Conservation (phyloP, 1,140 invertebrate genomes). For the Megalonaias nervosa region DNA sequence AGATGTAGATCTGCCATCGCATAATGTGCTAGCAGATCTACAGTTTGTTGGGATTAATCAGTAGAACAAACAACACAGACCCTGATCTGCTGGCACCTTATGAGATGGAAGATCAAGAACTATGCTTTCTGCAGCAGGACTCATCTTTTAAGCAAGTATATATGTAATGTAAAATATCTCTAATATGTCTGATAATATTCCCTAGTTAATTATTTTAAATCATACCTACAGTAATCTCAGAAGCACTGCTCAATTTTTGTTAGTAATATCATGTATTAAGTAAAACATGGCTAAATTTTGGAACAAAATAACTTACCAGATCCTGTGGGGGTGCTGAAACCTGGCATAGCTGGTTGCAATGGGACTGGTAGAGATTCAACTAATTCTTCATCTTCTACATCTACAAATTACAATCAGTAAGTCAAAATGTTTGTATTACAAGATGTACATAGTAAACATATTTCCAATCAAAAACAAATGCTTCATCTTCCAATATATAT, state of each 20-base stretch:
- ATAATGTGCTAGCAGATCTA: no score
- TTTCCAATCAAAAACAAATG: not conserved
- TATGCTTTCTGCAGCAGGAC: no score
- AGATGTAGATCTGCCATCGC: no score
- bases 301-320: constrained; percentile 8
- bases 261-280: not conserved
- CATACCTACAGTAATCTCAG: no score
- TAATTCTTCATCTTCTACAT: constrained; percentile 1
- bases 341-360: constrained; percentile 2
- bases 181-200: no score
- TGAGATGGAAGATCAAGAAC: no score
- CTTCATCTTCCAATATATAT: not conserved
- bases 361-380: constrained; percentile 7
- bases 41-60: no score
- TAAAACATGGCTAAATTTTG: not conserved
- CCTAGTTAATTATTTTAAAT: no score
- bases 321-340: constrained; percentile 15
- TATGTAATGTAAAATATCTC: no score
- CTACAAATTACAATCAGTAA: not conserved
- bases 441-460: not conserved
- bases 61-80: no score
- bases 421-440: not conserved
- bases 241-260: not conserved
- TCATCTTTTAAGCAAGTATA: no score
- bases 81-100: no score